Base-by-base conservation (phyloP, 2,888 invertebrate genomes). In the Mimumesa dahlbomi region DNA sequence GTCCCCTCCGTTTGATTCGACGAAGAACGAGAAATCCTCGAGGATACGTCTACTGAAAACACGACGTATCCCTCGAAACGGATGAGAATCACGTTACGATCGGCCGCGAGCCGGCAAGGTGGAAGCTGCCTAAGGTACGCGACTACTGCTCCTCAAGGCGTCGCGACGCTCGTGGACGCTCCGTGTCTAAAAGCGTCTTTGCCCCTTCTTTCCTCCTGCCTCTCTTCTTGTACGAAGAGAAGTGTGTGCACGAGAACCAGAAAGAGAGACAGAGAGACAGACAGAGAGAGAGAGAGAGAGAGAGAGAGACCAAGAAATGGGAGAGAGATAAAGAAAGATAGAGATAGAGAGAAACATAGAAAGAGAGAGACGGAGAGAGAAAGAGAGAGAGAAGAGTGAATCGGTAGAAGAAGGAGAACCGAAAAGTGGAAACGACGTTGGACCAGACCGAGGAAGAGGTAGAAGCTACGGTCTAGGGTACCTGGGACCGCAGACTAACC, bases 151-250 rank as follows among this genome's bases (percentile, higher is more conserved):
- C 77, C 77, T 84, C 84, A 83, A 85, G 85, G 85, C 84, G 82
- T 83, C 85, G 83, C 86, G 87, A 85, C 88, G 85, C 74, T 84
- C 85, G 86, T 85, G 82, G 85, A 86, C 85, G 84, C 85, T 86
- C 83, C 82, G 83, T 85, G 83, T 88, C 89, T 89, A 88, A 89
- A 89, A 88, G 81, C 87, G 88, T 88, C 87, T 85, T 81, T 81
- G 82, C 84, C 86, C 84, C 85, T 81, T 82, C 77, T 76, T 72
- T 67, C 69, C 62, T 67, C 61, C 53, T 25, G 58, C 29, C 57
- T 72, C 63, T 73, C 75, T 80, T 62, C n/a, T n/a, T n/a, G 66
- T 72, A 77, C 78, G 73, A 70, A 62, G 71, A 72, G 73, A 59
- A 57, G 40, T 56, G 49, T 25, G 36, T 34, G 45, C 22, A 22